Percentiles rank a stretch among this genome's conserved stretches.
phyloP scores from a whole-genome alignment of 1,140 invertebrate genomes.

The Condylostylus longicornis region DNA sequence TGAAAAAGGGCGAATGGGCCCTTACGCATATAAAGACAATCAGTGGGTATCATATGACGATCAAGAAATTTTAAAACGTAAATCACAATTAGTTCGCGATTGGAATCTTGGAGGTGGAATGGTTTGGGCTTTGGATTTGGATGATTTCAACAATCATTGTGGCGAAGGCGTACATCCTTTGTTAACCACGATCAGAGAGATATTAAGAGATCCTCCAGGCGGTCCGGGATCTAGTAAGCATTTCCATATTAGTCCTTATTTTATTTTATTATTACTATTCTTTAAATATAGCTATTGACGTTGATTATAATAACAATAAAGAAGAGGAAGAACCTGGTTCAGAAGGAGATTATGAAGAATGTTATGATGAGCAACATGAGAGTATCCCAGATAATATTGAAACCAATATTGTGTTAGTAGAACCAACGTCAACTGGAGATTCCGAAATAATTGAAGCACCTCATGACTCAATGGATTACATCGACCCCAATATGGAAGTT shows the following conservation, averaged over 20 bases:
- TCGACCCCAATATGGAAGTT: conserved; percentile 15
- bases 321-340: conserved; percentile 9
- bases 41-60: conserved; percentile 88
- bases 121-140: conserved; percentile 81
- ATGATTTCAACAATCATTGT: conserved; percentile 65
- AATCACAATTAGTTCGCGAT: conserved; percentile 57
- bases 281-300: background rate
- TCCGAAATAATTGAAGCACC: background rate
- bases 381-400: conserved; percentile 6
- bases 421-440: conserved; percentile 12
- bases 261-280: background rate
- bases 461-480: background rate
- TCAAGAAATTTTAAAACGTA: conserved; percentile 56
- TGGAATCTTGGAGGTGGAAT: conserved; percentile 71
- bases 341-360: conserved; percentile 3
- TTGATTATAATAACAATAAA: background rate
- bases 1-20: conserved; percentile 58
- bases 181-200: conserved; percentile 50
- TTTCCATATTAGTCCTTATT: background rate
- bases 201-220: conserved; percentile 34
- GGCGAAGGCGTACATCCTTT: conserved; percentile 60
- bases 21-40: conserved; percentile 68
- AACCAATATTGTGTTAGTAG: conserved; percentile 1
- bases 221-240: conserved; percentile 20
- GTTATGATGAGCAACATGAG: conserved; percentile 7